Percentiles rank a stretch among this genome's conserved stretches.
These are phyloP conservation scores for Falcaria lacertinaria DNA, from an alignment of 2,888 invertebrate species.

Conservation along the genomic window DNA sequence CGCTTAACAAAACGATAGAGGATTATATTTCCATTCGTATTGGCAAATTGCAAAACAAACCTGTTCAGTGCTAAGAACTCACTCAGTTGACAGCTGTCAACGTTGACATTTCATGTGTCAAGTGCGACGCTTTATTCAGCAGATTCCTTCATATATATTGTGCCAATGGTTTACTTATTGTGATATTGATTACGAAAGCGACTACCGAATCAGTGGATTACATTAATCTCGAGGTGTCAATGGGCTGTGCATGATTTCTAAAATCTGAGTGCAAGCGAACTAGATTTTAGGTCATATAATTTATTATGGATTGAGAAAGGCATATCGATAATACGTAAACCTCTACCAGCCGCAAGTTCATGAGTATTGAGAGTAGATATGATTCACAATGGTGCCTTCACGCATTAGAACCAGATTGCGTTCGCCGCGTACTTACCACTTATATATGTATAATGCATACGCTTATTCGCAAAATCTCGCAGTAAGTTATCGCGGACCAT, in stretches of 20 bases:
- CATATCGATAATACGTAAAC: slow-evolving; percentile 39
- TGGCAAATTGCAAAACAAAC: too few relatives aligned
- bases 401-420: slow-evolving; percentile 3
- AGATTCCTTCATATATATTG: slow-evolving; percentile 31
- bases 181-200: slow-evolving; percentile 62
- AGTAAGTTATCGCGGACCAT: too few relatives aligned
- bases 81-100: not conserved
- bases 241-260: slow-evolving; percentile 43
- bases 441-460: too few relatives aligned
- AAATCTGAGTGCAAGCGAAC: slow-evolving; percentile 39
- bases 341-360: slow-evolving; percentile 27
- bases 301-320: slow-evolving; percentile 20
- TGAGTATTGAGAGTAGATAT: slow-evolving; percentile 21
- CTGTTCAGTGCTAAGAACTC: too few relatives aligned
- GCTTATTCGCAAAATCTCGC: not conserved
- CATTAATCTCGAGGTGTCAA: slow-evolving; percentile 34
- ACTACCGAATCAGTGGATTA: slow-evolving; percentile 30
- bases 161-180: slow-evolving; percentile 63
- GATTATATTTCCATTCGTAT: too few relatives aligned
- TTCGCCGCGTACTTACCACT: too few relatives aligned
- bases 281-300: slow-evolving; percentile 40
- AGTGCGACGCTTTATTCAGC: not conserved
- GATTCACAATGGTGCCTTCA: slow-evolving; percentile 36
- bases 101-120: not conserved
- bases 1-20: too few relatives aligned